Evolutionary conservation across 2,888 invertebrate species (phyloP).

Genomic region (Kuschelorhynchus macadamiae): DNA sequence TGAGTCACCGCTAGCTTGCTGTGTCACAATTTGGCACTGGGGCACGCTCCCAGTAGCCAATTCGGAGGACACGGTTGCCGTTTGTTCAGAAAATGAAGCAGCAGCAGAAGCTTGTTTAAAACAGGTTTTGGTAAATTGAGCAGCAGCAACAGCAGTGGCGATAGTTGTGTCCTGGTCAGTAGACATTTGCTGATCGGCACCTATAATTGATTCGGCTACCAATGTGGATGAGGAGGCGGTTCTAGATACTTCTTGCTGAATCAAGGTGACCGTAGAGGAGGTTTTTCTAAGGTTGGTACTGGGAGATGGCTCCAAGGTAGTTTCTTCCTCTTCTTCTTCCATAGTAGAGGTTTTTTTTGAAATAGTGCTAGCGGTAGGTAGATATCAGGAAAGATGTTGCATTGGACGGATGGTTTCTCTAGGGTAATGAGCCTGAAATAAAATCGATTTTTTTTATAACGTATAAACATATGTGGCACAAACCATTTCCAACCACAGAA

Average conservation of each 20-base stretch:
- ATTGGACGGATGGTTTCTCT: slow-evolving; percentile 17
- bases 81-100: slow-evolving; percentile 19
- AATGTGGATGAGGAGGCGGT: slow-evolving; percentile 44
- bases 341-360: slow-evolving; percentile 52
- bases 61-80: slow-evolving; percentile 1
- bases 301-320: slow-evolving; percentile 59
- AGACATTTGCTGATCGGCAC: slow-evolving; percentile 55
- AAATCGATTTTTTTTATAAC: not conserved
- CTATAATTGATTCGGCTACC: slow-evolving; percentile 51
- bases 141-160: not conserved
- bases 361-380: slow-evolving; percentile 21
- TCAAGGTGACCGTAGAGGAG: slow-evolving; percentile 65
- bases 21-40: slow-evolving; percentile 69
- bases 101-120: slow-evolving; percentile 5
- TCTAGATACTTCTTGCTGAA: slow-evolving; percentile 61
- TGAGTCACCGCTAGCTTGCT: slow-evolving; percentile 74
- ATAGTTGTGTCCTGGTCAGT: slow-evolving; percentile 36
- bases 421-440: slow-evolving; percentile 17
- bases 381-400: slow-evolving; percentile 30
- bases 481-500: slow-evolving; percentile 15
- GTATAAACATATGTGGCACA: not conserved
- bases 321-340: slow-evolving; percentile 68
- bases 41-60: slow-evolving; percentile 56
- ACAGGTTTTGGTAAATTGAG: not conserved
- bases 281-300: slow-evolving; percentile 58